Base-by-base conservation (phyloP, 2,888 invertebrate species). In the Macrosiphum euphorbiae region DNA sequence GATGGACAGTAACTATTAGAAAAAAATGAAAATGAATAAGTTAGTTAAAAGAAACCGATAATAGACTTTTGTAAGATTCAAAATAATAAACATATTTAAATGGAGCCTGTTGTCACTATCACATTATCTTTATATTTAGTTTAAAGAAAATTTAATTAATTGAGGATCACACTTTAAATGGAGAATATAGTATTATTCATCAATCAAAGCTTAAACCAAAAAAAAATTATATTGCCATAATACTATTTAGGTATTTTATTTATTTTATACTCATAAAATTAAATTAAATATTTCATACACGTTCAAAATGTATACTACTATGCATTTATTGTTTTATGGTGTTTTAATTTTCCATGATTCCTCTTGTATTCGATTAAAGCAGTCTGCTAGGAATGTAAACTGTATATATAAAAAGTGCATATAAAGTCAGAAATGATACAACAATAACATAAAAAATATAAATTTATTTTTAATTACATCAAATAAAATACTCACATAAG, bases 351-450 rank as follows among this genome's bases (percentile, higher is more conserved):
- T 90, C 91, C 94, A 94, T 47, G 92, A 97, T 96, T 99, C 99
- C 96, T 99, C 98, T 96, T 98, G 97, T 97, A 99, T 98, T 96
- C 98, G 97, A 96, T 99, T 99, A 96, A 99, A 99, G 96, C 99
- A 99, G 96, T 99, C 99, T 96, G 97, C 97, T 95, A 99, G 97
- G 96, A 97, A 99, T 95, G 98, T 97, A 95, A 98, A 98, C 98
- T 99, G 97, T 35, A 94, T 94, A 95, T n/a, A 94, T 94, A 95
- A 47, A 95, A 89, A 94, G 20, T 87, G 4, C 61, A 87, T 93
- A 47, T 84, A 78, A 47, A 89, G 88, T 41, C 5, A 94, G 24
- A 78, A 44, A 88, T 35, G 20, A 35, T 35, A 78, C 8, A 35
- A 35, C n/a, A 11, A 78, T 35, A 35, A 78, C 20, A 20, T 78